Evolutionary conservation across 2,797 vertebrate genomes (phyloP).

Genomic region (Bradypodion pumilum): DNA sequence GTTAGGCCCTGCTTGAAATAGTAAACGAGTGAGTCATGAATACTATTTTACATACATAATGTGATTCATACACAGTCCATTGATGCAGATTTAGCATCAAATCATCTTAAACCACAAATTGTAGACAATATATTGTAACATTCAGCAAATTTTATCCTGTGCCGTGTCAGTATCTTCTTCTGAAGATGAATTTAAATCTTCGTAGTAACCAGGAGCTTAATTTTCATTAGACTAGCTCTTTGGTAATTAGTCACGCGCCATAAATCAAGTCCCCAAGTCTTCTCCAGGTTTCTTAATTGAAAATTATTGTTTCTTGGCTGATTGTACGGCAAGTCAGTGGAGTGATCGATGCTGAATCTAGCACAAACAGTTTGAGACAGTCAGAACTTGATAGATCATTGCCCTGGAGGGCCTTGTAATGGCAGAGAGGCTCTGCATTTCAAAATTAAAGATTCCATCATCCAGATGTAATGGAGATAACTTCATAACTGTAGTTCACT

Average conservation of each 20-base stretch:
- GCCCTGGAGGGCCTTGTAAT: slow-evolving; percentile 87
- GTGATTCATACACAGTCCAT: neutral
- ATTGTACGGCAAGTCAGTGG: slow-evolving; percentile 83
- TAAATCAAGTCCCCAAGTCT: slow-evolving; percentile 96
- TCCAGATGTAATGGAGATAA: slow-evolving; percentile 74
- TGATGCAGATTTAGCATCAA: slow-evolving; percentile 60
- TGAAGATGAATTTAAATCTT: slow-evolving; percentile 89
- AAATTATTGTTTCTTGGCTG: slow-evolving; percentile 90
- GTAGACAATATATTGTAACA: slow-evolving; percentile 65
- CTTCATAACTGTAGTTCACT: slow-evolving; percentile 51
- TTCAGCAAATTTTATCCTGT: slow-evolving; percentile 71
- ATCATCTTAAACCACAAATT: slow-evolving; percentile 52
- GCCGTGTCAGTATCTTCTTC: slow-evolving; percentile 73
- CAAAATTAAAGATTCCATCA: slow-evolving; percentile 82
- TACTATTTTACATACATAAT: slow-evolving; percentile 13
- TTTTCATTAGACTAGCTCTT: slow-evolving; percentile 88
- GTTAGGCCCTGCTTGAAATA: neutral
- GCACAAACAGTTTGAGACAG: slow-evolving; percentile 96
- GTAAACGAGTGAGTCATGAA: slow-evolving; percentile 25
- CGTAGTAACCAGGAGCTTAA: slow-evolving; percentile 84
- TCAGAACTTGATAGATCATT: slow-evolving; percentile 96
- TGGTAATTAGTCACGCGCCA: slow-evolving; percentile 94
- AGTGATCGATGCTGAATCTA: slow-evolving; percentile 93
- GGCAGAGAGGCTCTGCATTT: slow-evolving; percentile 79
- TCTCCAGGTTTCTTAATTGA: slow-evolving; percentile 96